phyloP scores from a whole-genome alignment of 2,888 invertebrate genomes.

The Criorhina ranunculi region DNA sequence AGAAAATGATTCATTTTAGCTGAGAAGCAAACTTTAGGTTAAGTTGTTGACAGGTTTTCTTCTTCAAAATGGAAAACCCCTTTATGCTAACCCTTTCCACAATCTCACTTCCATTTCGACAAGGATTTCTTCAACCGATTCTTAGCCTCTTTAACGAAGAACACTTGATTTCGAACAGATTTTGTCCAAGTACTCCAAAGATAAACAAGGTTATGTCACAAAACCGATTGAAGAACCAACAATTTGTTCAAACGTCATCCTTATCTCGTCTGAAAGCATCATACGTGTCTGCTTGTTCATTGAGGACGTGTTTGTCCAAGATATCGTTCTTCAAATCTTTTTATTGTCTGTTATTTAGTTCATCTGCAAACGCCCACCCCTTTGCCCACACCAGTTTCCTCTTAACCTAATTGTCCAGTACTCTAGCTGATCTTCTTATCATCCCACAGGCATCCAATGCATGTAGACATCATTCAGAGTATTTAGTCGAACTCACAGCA shows the following conservation, averaged over 20 bases:
- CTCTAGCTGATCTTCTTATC: conserved; percentile 11
- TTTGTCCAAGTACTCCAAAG: not conserved
- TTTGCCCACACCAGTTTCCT: conserved; percentile 36
- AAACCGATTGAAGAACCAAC: not conserved
- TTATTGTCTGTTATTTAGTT: not conserved
- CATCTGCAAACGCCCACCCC: conserved; percentile 29
- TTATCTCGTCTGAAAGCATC: conserved; percentile 27
- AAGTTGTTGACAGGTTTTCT: too few species aligned
- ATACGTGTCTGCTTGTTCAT: conserved; percentile 19
- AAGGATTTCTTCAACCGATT: too few species aligned
- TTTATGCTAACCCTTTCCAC: too few species aligned
- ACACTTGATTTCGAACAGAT: too few species aligned
- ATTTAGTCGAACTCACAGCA: conserved; percentile 32
- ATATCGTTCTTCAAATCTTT: not conserved
- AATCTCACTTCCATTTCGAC: too few species aligned
- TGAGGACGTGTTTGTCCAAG: conserved; percentile 38
- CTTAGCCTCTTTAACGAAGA: too few species aligned
- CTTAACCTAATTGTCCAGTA: conserved; percentile 46
- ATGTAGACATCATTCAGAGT: conserved; percentile 49
- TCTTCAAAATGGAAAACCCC: too few species aligned
- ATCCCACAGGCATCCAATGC: conserved; percentile 22
- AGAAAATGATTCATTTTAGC: too few species aligned
- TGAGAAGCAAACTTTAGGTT: too few species aligned
- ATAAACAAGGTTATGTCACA: conserved; percentile 7
- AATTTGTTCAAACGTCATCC: not conserved